These are phyloP conservation scores for Leptarthrus brevirostris DNA, from an alignment of 2,888 invertebrate genomes.

Conservation along the genomic window DNA sequence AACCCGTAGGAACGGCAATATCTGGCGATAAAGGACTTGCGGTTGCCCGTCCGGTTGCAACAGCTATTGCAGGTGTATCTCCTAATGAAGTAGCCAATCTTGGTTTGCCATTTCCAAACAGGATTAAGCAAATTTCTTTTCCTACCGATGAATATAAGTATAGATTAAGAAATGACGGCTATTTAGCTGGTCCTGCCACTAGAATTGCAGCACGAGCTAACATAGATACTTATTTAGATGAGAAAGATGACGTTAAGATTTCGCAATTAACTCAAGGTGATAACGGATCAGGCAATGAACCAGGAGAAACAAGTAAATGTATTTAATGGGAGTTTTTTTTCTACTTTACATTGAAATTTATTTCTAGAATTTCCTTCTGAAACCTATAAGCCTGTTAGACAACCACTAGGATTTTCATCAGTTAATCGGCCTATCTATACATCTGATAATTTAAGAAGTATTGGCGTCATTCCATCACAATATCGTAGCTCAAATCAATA, in stretches of 20 bases:
- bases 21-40: slow-evolving; percentile 78
- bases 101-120: slow-evolving; percentile 62
- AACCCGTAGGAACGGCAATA: slow-evolving; percentile 78
- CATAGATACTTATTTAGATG: too few species aligned
- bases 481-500: not conserved
- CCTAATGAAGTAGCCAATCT: slow-evolving; percentile 64
- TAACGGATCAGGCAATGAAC: too few species aligned
- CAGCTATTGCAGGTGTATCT: slow-evolving; percentile 78
- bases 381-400: too few species aligned
- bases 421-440: too few species aligned
- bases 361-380: too few species aligned
- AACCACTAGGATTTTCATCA: too few species aligned
- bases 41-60: slow-evolving; percentile 77
- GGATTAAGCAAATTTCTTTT: slow-evolving; percentile 48
- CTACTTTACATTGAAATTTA: too few species aligned
- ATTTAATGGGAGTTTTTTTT: too few species aligned
- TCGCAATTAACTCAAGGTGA: too few species aligned
- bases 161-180: slow-evolving; percentile 45
- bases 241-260: not conserved
- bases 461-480: too few species aligned
- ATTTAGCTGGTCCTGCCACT: slow-evolving; percentile 44
- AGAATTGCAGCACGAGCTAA: not conserved
- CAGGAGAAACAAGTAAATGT: too few species aligned
- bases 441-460: too few species aligned
- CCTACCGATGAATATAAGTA: slow-evolving; percentile 16